Conservation (phyloP, 2,888 invertebrate genomes). For the Phania funesta region DNA sequence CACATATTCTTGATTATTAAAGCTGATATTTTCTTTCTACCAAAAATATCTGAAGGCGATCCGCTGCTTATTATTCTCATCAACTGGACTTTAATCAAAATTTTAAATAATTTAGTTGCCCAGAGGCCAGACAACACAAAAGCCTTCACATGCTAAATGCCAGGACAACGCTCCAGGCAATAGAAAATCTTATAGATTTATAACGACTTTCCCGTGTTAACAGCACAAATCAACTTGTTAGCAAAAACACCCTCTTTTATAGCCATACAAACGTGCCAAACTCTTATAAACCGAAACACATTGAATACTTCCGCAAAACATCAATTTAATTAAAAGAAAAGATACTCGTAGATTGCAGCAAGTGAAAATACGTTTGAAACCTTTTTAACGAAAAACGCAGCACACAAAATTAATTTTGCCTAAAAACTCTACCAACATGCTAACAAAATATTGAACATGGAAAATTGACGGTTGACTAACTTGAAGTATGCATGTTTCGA, state of each 20-base stretch:
- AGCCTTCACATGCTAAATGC: too few species aligned
- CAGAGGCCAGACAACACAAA: too few species aligned
- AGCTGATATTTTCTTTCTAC: too few species aligned
- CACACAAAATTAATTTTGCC: slow-evolving; percentile 42
- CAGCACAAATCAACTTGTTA: slow-evolving; percentile 29
- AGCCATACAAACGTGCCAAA: slow-evolving; percentile 67
- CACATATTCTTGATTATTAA: too few species aligned
- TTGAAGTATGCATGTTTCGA: slow-evolving; percentile 43
- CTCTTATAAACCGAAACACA: slow-evolving; percentile 60
- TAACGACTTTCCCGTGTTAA: slow-evolving; percentile 19
- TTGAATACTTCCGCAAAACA: slow-evolving; percentile 68
- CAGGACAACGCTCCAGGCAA: slow-evolving; percentile 6
- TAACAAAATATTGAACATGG: slow-evolving; percentile 62
- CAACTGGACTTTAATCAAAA: too few species aligned
- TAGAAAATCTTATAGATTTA: neutral
- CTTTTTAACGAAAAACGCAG: slow-evolving; percentile 32
- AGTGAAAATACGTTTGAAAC: slow-evolving; percentile 20
- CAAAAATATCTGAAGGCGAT: too few species aligned
- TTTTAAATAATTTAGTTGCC: too few species aligned
- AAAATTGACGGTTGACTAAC: slow-evolving; percentile 59
- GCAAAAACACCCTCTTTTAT: slow-evolving; percentile 46
- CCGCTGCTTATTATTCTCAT: too few species aligned
- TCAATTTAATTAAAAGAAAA: slow-evolving; percentile 40
- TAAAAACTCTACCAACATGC: slow-evolving; percentile 56
- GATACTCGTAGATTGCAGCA: slow-evolving; percentile 15